These are phyloP conservation scores for Pangasius macronema DNA, from an alignment of 2,797 vertebrate species.

Conservation along the genomic window DNA sequence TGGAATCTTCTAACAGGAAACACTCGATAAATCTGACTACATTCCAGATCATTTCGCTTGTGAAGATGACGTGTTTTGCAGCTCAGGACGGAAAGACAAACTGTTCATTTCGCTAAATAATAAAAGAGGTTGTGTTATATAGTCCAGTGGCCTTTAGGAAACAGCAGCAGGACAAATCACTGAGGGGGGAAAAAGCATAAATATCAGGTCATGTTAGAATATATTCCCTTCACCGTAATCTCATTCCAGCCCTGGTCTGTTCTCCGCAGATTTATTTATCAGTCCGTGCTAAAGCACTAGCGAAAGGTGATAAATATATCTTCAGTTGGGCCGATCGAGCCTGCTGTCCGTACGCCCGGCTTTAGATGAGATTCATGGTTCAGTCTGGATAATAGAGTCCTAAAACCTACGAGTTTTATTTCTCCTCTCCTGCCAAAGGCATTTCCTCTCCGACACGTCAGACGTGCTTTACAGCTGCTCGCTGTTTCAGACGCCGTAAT, in stretches of 20 bases:
- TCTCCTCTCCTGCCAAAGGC: conserved; percentile 39
- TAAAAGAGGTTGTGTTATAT: not conserved
- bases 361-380: conserved; percentile 49
- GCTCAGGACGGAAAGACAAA: not conserved
- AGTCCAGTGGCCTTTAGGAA: not conserved
- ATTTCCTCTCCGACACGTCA: conserved; percentile 35
- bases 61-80: too few species aligned
- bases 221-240: conserved; percentile 7
- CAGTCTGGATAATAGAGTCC: conserved; percentile 51
- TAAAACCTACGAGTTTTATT: conserved; percentile 53
- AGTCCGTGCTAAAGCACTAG: conserved; percentile 8
- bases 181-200: not conserved
- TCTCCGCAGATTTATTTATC: conserved; percentile 34
- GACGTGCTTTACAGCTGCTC: conserved; percentile 41
- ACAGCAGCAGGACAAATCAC: not conserved
- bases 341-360: conserved; percentile 36
- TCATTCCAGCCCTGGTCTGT: conserved; percentile 31
- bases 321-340: conserved; percentile 42
- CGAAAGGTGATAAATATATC: conserved; percentile 35
- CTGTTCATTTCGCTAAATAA: not conserved
- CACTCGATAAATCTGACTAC: too few species aligned
- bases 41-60: too few species aligned
- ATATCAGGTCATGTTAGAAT: not conserved
- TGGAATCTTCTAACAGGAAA: too few species aligned
- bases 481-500: conserved; percentile 38